phyloP scores from a whole-genome alignment of 2,113 vertebrate species.

The Synodontis membranacea region DNA sequence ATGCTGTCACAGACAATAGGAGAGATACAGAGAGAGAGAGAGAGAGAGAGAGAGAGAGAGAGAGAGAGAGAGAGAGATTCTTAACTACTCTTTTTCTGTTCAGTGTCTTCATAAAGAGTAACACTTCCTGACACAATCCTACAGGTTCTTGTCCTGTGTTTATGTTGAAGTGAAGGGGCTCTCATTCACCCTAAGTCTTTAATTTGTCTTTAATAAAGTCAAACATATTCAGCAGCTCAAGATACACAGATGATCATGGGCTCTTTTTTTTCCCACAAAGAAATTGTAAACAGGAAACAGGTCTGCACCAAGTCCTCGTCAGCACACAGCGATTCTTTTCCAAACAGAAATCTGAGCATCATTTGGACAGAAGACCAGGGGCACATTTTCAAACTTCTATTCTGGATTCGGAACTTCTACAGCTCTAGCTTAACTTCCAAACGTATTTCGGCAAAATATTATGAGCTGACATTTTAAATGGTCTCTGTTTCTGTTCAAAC shows the following conservation, averaged over 20 bases:
- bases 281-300: neutral
- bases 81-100: neutral
- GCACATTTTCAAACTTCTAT: neutral
- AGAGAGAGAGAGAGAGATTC: neutral
- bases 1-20: slow-evolving; percentile 17
- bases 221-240: neutral
- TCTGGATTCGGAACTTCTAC: neutral
- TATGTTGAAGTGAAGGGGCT: neutral
- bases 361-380: neutral
- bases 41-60: neutral
- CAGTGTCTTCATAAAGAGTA: neutral
- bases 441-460: neutral
- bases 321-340: neutral
- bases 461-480: neutral
- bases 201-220: slow-evolving; percentile 24
- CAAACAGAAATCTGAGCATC: neutral
- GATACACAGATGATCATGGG: neutral
- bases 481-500: neutral
- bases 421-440: neutral
- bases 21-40: neutral
- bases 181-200: slow-evolving; percentile 33
- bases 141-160: neutral
- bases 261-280: neutral
- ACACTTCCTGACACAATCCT: neutral
- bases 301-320: slow-evolving; percentile 9